Conservation (phyloP, 2,888 invertebrate species). For the Ophion obscuratus region DNA sequence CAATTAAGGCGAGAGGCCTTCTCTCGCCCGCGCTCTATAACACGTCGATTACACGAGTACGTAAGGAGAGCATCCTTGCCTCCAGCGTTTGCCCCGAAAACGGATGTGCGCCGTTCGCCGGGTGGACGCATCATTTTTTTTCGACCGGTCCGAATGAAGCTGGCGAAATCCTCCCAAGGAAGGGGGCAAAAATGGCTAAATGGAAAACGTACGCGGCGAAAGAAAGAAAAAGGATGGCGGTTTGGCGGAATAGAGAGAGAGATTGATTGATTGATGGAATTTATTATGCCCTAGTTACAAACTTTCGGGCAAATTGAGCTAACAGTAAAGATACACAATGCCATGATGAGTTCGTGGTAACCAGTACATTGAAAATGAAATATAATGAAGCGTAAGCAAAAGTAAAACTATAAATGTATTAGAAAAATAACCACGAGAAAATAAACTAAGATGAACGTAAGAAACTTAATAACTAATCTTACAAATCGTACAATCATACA, state of each 20-base stretch:
- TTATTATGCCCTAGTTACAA: too few species aligned
- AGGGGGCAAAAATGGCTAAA: slow-evolving; percentile 32
- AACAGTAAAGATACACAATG: too few species aligned
- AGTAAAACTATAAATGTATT: too few species aligned
- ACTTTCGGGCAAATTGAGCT: too few species aligned
- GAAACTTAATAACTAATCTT: too few species aligned
- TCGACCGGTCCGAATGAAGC: slow-evolving; percentile 70
- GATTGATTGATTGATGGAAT: neutral
- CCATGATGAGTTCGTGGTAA: too few species aligned
- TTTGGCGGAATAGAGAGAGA: neutral
- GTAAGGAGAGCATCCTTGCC: slow-evolving; percentile 8
- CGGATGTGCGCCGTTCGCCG: slow-evolving; percentile 77
- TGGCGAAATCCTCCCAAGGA: slow-evolving; percentile 44
- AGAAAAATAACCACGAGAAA: too few species aligned
- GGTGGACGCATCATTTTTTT: slow-evolving; percentile 79
- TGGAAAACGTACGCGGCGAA: slow-evolving; percentile 20
- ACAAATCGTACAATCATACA: too few species aligned
- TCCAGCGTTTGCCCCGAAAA: slow-evolving; percentile 67
- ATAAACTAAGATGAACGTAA: too few species aligned
- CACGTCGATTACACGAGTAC: neutral
- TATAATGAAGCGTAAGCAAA: too few species aligned
- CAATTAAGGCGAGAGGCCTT: slow-evolving; percentile 70
- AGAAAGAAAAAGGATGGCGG: neutral
- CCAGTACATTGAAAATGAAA: too few species aligned
- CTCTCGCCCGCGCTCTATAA: neutral